Conservation (phyloP, 2,888 invertebrate genomes). For the Philaethria dido region DNA sequence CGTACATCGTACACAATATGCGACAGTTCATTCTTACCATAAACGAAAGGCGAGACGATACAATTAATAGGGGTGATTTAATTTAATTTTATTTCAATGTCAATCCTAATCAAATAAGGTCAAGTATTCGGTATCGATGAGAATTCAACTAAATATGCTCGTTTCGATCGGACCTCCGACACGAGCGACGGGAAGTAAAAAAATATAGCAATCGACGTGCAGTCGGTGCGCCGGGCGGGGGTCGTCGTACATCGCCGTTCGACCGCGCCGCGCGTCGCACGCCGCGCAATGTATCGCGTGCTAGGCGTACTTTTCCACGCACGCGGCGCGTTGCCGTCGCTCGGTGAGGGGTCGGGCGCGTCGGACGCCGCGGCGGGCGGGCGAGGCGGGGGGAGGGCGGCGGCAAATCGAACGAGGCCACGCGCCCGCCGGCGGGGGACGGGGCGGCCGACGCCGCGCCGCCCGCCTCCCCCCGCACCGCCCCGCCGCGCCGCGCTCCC, state of each 20-base stretch:
- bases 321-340: slow-evolving; percentile 65
- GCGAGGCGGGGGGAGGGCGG: slow-evolving; percentile 57
- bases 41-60: slow-evolving; percentile 76
- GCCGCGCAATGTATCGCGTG: slow-evolving; percentile 61
- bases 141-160: slow-evolving; percentile 59
- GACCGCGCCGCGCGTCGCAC: slow-evolving; percentile 40
- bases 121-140: slow-evolving; percentile 40
- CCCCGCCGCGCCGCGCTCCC: slow-evolving; percentile 54
- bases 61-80: slow-evolving; percentile 66
- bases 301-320: slow-evolving; percentile 68
- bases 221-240: slow-evolving; percentile 54
- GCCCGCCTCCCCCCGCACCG: slow-evolving; percentile 52
- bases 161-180: slow-evolving; percentile 56
- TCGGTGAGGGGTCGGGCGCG: slow-evolving; percentile 62
- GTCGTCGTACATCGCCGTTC: slow-evolving; percentile 61
- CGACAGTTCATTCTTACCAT: slow-evolving; percentile 76
- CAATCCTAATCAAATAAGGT: slow-evolving; percentile 52
- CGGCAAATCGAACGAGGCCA: slow-evolving; percentile 80
- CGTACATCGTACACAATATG: slow-evolving; percentile 78
- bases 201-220: slow-evolving; percentile 49
- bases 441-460: slow-evolving; percentile 55
- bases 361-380: slow-evolving; percentile 43
- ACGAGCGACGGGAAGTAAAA: slow-evolving; percentile 54
- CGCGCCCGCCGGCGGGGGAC: slow-evolving; percentile 54
- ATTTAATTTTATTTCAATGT: slow-evolving; percentile 66